phyloP scores from a whole-genome alignment of 2,888 invertebrate species.

The Lissonota sp. region DNA sequence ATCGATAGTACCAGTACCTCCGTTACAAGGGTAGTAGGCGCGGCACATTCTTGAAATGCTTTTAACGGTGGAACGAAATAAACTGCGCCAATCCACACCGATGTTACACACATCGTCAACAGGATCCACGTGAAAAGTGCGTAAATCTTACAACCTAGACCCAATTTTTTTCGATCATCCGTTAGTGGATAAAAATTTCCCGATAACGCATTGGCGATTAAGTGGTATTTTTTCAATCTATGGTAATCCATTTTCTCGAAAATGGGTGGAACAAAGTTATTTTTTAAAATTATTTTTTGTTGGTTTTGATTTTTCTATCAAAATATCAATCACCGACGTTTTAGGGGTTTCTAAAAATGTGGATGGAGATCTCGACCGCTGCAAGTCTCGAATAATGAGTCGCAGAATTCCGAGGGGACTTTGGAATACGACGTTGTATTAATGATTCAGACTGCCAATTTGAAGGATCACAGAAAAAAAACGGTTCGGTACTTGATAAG shows the following conservation, averaged over 20 bases:
- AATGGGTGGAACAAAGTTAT: not conserved
- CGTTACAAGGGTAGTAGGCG: slow-evolving; percentile 26
- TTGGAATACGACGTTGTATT: slow-evolving; percentile 14
- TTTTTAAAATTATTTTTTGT: not conserved
- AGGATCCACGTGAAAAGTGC: slow-evolving; percentile 59
- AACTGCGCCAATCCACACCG: slow-evolving; percentile 41
- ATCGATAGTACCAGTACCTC: slow-evolving; percentile 64
- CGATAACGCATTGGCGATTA: slow-evolving; percentile 63
- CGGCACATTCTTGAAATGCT: slow-evolving; percentile 62
- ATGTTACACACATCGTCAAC: slow-evolving; percentile 23
- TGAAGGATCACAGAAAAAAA: not conserved
- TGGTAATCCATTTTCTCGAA: slow-evolving; percentile 64
- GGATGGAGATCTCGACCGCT: not conserved
- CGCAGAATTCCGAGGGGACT: not conserved
- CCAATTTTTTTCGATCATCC: slow-evolving; percentile 7
- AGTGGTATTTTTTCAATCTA: slow-evolving; percentile 65
- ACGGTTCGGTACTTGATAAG: not conserved
- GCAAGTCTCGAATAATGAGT: slow-evolving; percentile 22
- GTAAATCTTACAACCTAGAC: slow-evolving; percentile 51
- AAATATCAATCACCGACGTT: not conserved
- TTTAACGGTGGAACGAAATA: slow-evolving; percentile 47
- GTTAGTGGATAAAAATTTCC: slow-evolving; percentile 70
- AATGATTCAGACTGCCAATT: slow-evolving; percentile 44
- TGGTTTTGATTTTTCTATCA: not conserved
- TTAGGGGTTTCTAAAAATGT: not conserved